A percentile compares a stretch with the other conserved stretches of the same genome.
phyloP scores from a whole-genome alignment of 2,888 invertebrate species.

The Ectemnius continuus region DNA sequence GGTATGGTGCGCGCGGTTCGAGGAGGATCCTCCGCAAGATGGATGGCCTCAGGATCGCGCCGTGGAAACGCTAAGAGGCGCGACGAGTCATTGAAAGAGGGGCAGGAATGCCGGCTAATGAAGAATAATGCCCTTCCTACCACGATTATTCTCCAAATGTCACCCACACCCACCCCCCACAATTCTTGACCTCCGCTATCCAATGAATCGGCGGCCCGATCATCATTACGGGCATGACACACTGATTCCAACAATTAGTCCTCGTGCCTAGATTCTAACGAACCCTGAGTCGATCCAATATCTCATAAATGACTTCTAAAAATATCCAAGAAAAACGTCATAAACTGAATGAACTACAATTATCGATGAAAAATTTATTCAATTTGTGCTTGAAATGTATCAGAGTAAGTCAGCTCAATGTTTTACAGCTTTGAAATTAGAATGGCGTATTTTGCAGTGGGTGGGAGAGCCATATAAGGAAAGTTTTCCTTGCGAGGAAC shows the following conservation, averaged over 20 bases:
- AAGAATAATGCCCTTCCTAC: constrained; percentile 70
- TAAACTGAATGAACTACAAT: too few relatives aligned
- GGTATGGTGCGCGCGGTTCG: constrained; percentile 25
- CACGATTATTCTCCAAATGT: constrained; percentile 48
- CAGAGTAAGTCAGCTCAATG: too few relatives aligned
- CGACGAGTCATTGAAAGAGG: constrained; percentile 76
- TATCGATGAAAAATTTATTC: too few relatives aligned
- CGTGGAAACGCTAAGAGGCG: constrained; percentile 74
- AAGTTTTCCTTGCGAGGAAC: constrained; percentile 45
- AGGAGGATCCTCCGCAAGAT: constrained; percentile 67
- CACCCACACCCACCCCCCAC: not conserved
- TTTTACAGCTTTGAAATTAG: too few relatives aligned
- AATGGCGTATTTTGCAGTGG: constrained; percentile 30
- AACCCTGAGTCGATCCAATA: too few relatives aligned
- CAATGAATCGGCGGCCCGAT: constrained; percentile 8
- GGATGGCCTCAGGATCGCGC: constrained; percentile 69
- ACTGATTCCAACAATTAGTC: too few relatives aligned
- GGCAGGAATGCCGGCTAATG: constrained; percentile 66
- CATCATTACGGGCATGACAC: too few relatives aligned
- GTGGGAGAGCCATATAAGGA: constrained; percentile 19
- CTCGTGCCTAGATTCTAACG: too few relatives aligned
- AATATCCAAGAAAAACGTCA: too few relatives aligned
- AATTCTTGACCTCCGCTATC: constrained; percentile 27
- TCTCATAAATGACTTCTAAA: too few relatives aligned
- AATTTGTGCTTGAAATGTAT: too few relatives aligned